Conservation (phyloP, 2,113 vertebrate genomes). For the Malurus melanocephalus region DNA sequence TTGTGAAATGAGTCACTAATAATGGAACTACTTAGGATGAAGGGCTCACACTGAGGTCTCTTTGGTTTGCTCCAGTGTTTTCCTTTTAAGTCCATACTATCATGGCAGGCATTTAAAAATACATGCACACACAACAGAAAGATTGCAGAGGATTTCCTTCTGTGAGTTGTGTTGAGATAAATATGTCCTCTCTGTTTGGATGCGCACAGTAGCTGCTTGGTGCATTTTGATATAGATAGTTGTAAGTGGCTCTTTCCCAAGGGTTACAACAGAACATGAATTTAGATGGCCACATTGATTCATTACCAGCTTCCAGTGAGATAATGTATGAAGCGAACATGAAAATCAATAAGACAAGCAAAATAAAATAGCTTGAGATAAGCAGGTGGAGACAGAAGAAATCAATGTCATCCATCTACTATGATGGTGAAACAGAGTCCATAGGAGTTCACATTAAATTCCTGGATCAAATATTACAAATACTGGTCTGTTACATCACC, state of each 20-base stretch:
- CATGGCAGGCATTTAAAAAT: neutral
- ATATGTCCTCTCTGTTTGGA: neutral
- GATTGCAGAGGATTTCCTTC: neutral
- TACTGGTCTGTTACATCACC: neutral
- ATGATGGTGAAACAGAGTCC: neutral
- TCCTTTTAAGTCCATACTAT: neutral
- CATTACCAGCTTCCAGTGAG: slow-evolving; percentile 3
- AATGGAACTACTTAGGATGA: neutral
- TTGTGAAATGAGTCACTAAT: neutral
- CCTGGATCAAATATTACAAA: neutral
- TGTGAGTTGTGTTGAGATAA: neutral
- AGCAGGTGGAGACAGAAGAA: neutral
- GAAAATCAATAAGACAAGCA: slow-evolving; percentile 34
- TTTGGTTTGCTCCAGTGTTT: neutral
- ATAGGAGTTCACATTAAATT: neutral
- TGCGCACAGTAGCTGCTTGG: neutral
- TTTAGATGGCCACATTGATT: slow-evolving; percentile 34
- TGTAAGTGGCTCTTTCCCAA: neutral
- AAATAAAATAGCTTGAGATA: slow-evolving; percentile 41
- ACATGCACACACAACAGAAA: neutral
- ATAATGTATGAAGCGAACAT: slow-evolving; percentile 15
- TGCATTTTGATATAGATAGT: neutral
- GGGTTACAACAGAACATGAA: neutral
- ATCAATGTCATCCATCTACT: slow-evolving; percentile 25
- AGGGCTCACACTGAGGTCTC: neutral